phyloP scores from a whole-genome alignment of 2,797 vertebrate species.

The Clarias pachynema region DNA sequence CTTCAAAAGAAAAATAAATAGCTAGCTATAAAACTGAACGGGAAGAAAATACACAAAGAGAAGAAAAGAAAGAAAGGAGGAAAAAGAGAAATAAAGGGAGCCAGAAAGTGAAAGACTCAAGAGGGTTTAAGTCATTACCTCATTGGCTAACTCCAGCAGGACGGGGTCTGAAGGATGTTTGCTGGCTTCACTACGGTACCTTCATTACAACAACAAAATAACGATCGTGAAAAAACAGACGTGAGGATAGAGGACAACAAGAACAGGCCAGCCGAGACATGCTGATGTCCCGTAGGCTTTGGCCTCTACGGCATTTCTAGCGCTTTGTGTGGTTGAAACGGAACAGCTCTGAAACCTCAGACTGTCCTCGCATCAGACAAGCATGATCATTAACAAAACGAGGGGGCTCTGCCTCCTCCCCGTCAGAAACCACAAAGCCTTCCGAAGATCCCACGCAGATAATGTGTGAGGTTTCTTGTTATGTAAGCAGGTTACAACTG shows the following conservation, averaged over 20 bases:
- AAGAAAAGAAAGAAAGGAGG: constrained; percentile 7
- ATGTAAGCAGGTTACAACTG: constrained; percentile 74
- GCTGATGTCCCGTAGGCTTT: constrained; percentile 75
- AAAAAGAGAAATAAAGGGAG: constrained; percentile 36
- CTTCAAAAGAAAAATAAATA: constrained; percentile 67
- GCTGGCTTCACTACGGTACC: constrained; percentile 86
- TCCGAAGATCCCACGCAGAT: constrained; percentile 68
- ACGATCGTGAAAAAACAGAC: constrained; percentile 65
- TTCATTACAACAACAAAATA: constrained; percentile 78
- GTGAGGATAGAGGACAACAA: constrained; percentile 71
- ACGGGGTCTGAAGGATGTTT: constrained; percentile 83
- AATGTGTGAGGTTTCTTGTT: constrained; percentile 69
- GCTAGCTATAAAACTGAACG: constrained; percentile 37
- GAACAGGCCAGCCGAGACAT: constrained; percentile 80
- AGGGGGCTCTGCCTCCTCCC: constrained; percentile 60
- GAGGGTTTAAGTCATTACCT: constrained; percentile 80
- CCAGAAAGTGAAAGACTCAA: constrained; percentile 37
- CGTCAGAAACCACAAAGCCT: constrained; percentile 62
- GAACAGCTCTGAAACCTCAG: constrained; percentile 71
- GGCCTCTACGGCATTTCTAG: constrained; percentile 78
- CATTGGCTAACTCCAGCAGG: constrained; percentile 91
- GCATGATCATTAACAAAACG: constrained; percentile 78
- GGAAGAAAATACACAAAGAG: constrained; percentile 40
- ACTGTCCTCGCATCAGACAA: constrained; percentile 74
- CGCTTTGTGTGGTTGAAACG: constrained; percentile 68